Percentiles rank a stretch among this genome's conserved stretches.
phyloP scores from a whole-genome alignment of 2,797 vertebrate species.

The Arrhamphus sclerolepis region DNA sequence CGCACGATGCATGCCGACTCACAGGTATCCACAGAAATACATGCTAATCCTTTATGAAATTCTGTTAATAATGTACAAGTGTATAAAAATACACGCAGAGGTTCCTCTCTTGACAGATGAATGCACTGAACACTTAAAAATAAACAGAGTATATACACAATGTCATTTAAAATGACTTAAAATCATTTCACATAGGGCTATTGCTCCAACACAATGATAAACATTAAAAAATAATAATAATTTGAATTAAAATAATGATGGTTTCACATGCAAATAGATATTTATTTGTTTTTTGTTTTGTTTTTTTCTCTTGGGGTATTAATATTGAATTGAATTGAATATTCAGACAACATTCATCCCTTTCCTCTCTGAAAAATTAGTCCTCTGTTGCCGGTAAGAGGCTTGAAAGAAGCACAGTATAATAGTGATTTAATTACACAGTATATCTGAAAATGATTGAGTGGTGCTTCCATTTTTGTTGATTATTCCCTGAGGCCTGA shows the following conservation, averaged over 20 bases:
- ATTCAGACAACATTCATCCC: too few relatives aligned
- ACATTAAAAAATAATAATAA: too few relatives aligned
- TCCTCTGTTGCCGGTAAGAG: slow-evolving; percentile 2
- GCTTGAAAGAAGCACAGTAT: slow-evolving; percentile 23
- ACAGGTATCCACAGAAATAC: too few relatives aligned
- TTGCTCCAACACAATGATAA: not conserved
- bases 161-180: slow-evolving; percentile 8
- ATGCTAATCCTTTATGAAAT: not conserved
- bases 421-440: slow-evolving; percentile 13
- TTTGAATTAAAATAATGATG: too few relatives aligned
- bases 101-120: slow-evolving; percentile 11
- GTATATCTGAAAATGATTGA: slow-evolving; percentile 33
- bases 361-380: not conserved
- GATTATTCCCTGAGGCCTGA: slow-evolving; percentile 24
- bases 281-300: too few relatives aligned
- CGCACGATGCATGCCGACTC: not conserved
- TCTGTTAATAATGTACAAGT: slow-evolving; percentile 13
- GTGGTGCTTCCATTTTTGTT: slow-evolving; percentile 23
- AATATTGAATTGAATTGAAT: too few relatives aligned
- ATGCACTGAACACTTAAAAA: slow-evolving; percentile 3
- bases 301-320: too few relatives aligned
- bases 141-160: not conserved
- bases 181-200: too few relatives aligned
- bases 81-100: slow-evolving; percentile 14
- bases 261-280: slow-evolving; percentile 10